phyloP scores from a whole-genome alignment of 1,140 invertebrate genomes.

The Drosophila ananassae region DNA sequence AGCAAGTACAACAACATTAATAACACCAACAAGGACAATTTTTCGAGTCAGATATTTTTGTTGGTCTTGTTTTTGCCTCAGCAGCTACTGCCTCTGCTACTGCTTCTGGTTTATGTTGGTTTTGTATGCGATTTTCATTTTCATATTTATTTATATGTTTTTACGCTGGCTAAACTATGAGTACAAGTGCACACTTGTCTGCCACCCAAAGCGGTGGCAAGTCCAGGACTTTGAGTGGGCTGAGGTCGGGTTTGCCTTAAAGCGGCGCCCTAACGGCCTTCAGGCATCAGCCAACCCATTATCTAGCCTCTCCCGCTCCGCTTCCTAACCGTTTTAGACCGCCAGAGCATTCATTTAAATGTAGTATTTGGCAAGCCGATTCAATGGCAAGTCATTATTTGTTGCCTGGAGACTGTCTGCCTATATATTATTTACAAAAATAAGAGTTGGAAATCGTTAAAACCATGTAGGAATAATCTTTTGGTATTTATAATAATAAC shows the following conservation, averaged over 20 bases:
- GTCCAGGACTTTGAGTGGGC: neutral
- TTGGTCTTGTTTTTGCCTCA: constrained; percentile 20
- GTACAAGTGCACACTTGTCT: constrained; percentile 77
- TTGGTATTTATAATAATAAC: too few relatives aligned
- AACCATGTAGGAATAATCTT: too few relatives aligned
- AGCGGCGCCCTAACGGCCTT: constrained; percentile 49
- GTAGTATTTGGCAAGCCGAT: constrained; percentile 64
- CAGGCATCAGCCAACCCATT: neutral
- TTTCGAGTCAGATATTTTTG: constrained; percentile 41
- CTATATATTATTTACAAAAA: too few relatives aligned
- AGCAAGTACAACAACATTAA: constrained; percentile 34
- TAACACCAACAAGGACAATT: constrained; percentile 46
- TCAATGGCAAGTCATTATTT: constrained; percentile 69
- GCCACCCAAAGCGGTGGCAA: constrained; percentile 34
- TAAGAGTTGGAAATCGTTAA: too few relatives aligned
- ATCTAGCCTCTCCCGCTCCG: neutral
- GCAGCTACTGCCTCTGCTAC: constrained; percentile 24
- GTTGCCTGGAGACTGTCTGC: constrained; percentile 17
- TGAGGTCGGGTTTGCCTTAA: constrained; percentile 58
- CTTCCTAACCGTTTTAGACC: constrained; percentile 19
- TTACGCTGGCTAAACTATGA: constrained; percentile 65
- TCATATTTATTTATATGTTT: constrained; percentile 60
- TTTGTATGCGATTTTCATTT: constrained; percentile 54
- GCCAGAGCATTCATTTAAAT: constrained; percentile 73
- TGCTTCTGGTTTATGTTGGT: constrained; percentile 17